Conservation (phyloP, 1,140 invertebrate genomes). For the Aricia agestis region DNA sequence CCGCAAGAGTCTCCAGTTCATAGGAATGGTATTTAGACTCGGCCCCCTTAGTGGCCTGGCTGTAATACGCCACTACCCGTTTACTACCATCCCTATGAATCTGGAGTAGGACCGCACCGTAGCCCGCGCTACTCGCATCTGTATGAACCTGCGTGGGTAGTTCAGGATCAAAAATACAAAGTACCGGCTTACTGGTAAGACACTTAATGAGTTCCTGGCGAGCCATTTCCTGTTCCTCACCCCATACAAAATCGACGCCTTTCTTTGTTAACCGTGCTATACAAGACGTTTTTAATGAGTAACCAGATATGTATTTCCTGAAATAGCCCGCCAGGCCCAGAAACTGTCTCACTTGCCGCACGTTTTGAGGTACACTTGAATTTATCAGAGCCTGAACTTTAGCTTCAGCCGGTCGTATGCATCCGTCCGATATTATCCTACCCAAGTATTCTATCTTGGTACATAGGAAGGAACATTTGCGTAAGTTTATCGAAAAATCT, state of each 20-base stretch:
- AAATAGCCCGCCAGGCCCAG: slow-evolving; percentile 17
- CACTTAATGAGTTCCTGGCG: slow-evolving; percentile 12
- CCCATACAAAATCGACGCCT: slow-evolving; percentile 13
- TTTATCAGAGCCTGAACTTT: slow-evolving; percentile 1
- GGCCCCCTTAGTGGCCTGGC: slow-evolving; percentile 16
- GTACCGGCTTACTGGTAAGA: slow-evolving; percentile 17
- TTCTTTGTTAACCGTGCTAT: slow-evolving; percentile 11
- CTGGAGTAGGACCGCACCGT: slow-evolving; percentile 22
- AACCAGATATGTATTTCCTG: background rate
- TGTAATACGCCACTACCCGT: slow-evolving; percentile 21
- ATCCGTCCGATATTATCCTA: background rate
- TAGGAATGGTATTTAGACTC: slow-evolving; percentile 21
- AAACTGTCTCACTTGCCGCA: background rate
- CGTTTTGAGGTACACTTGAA: background rate
- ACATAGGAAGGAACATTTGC: slow-evolving; percentile 21
- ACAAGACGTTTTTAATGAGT: background rate
- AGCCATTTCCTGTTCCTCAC: slow-evolving; percentile 7
- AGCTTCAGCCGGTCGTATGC: too few species aligned
- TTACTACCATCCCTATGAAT: slow-evolving; percentile 10
- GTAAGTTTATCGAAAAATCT: slow-evolving; percentile 23
- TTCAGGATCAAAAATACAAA: slow-evolving; percentile 19
- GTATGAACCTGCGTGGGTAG: slow-evolving; percentile 23
- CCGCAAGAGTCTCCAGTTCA: slow-evolving; percentile 21
- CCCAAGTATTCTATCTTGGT: slow-evolving; percentile 22
- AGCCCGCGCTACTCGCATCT: slow-evolving; percentile 20